Evolutionary conservation across 2,113 vertebrate genomes (phyloP), one percentile per base, ranked within the genome.

Genomic region (Fulmarus glacialis): DNA sequence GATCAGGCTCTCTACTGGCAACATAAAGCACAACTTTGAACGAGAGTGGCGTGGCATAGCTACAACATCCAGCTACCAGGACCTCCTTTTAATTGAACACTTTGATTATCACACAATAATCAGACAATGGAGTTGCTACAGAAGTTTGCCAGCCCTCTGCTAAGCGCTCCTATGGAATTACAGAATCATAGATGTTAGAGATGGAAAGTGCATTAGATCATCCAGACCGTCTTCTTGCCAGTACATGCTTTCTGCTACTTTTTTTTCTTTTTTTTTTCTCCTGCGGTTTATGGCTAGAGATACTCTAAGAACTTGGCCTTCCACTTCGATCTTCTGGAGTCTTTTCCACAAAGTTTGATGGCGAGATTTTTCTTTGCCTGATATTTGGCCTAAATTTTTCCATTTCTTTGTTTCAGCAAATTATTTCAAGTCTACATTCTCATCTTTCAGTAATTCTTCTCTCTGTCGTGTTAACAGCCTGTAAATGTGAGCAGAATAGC

Each of bases 201-300:
- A 93, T 97, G 92, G 94, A 96, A 97, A 89, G 92, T 79, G 80
- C 83, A 87, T 96, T 82, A 97, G 92, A 92, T 97, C 97, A 97
- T 86, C 90, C 73, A 29, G 90, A 59, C 70, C 23, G 0, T 64
- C 2, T 0, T 90, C 96, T 56, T 95, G 97, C 86, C 92, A 95
- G 94, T 59, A 87, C 92, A 87, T 72, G 96, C 93, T 92, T 83
- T 48, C 72, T 95, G 72, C 83, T 87, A 20, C 1, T 1, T 9
- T 26, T 40, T 60, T 21, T 38, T 34, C 59, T 26, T 8, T 7
- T 8, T 6, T n/a, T 29, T 34, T 2, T 4, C 4, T 17, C 30
- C 32, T 78, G 55, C 0, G 17, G 55, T 87, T 89, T 59, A 87
- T 90, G 80, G 75, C 27, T 95, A 23, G 68, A 87, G 86, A 67